Base-by-base conservation (phyloP, 2,888 invertebrate species). In the Bellardia bayeri region DNA sequence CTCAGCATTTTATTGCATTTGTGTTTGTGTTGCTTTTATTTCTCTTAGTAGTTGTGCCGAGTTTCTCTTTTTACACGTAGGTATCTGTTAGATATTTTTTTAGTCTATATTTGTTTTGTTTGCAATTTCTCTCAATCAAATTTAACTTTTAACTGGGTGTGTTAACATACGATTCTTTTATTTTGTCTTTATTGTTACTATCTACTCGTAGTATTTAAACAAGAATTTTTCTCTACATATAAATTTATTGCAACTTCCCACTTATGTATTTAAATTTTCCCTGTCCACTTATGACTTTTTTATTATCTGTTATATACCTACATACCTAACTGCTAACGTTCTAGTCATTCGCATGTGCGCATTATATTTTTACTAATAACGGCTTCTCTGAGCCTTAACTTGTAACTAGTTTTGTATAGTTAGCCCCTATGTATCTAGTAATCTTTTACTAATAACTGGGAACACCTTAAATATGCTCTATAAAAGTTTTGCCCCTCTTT, bases 141-240 rank as follows among this genome's bases (percentile, higher is more conserved):
- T 45, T 64, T 37, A n/a, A n/a, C 9, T 37, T 49, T 75, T 37
- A 37, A 64, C 75, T 75, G 75, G 75, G 66, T 78, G 78, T 78
- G 78, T 68, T 66, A 40, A 64, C 13, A 40, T 37, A 40, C 40
- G 63, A 56, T 56, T 23, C 56, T 56, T 40, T 40, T 64, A 40
- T 61, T 61, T n/a, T 33, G 4, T 64, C 16, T 40, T 40, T n/a
- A 40, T 64, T 64, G 40, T 40, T 40, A 40, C n/a, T n/a, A n/a
- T n/a, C 16, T 40, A n/a, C 51, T 45, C 4, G 45, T 45, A 45
- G 45, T 45, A 9, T 45, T 45, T n/a, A 51, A 51, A 51, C 1
- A 49, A 49, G 14, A 45, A 9, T 51, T n/a, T 40, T 9, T 37
- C 4, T 6, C 0, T 37, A 37, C 37, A 37, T 37, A 7, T 33